phyloP scores from a whole-genome alignment of 2,888 invertebrate genomes.

The Dynastes tityus region DNA sequence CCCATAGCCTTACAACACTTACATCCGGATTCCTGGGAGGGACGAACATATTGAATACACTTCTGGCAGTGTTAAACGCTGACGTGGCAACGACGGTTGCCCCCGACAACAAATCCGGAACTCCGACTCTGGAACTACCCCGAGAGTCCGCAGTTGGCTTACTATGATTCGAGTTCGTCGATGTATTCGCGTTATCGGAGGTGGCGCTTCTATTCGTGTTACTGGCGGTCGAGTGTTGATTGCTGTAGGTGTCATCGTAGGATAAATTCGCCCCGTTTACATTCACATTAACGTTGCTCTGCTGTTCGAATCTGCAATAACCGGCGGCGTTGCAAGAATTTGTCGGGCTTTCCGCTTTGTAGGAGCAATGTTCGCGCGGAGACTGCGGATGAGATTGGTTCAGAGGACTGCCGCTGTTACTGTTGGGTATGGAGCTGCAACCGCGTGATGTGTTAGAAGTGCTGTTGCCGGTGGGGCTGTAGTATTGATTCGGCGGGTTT shows the following conservation, averaged over 20 bases:
- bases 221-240: too few relatives aligned
- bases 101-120: conserved; percentile 65
- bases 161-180: neutral
- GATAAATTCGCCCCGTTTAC: neutral
- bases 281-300: conserved; percentile 1
- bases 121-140: neutral
- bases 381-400: conserved; percentile 19
- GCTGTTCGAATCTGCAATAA: conserved; percentile 18
- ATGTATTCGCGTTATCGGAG: neutral
- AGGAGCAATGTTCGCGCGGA: neutral
- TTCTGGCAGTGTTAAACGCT: conserved; percentile 69
- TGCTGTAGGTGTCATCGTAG: too few relatives aligned
- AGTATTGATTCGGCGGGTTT: conserved; percentile 18
- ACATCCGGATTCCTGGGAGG: conserved; percentile 53
- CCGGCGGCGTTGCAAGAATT: neutral
- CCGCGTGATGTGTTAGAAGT: conserved; percentile 28
- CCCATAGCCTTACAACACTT: conserved; percentile 8
- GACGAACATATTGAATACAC: conserved; percentile 69
- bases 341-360: neutral
- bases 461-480: conserved; percentile 5
- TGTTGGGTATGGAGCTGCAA: conserved; percentile 40
- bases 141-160: neutral
- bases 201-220: neutral
- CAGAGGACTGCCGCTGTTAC: conserved; percentile 9
- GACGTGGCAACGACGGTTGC: conserved; percentile 70